Evolutionary conservation across 2,113 vertebrate genomes (phyloP), one percentile per base, ranked within the genome.

Genomic region (Grallaria varia): DNA sequence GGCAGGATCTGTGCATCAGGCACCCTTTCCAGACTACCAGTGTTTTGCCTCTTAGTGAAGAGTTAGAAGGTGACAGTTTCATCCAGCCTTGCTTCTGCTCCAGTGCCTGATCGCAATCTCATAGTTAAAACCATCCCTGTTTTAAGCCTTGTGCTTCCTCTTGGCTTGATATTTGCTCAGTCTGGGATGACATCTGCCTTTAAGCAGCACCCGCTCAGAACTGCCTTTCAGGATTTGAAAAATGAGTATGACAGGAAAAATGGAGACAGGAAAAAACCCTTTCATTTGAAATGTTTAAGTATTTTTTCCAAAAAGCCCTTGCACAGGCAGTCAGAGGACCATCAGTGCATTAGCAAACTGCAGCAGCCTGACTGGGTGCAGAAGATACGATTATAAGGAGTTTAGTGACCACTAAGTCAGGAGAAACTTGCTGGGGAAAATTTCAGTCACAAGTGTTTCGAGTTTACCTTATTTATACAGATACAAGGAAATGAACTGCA

Each of bases 171-270:
- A 59, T 21, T 66, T 90, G 52, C 77, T 93, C 91, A 91, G 89
- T 94, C 95, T 97, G 95, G 87, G 74, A 42, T 82, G 86, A 91
- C 89, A 94, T 84, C 94, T 95, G 93, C 93, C 95, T 95, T 92
- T 89, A 79, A 95, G 81, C 12, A 9, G 80, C 73, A 67, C 56
- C 21, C 49, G 92, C 58, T 52, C 55, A 74, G 80, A 89, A 37
- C 88, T 95, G 93, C 91, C 45, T 96, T 93, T 90, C 64, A 66
- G 86, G 31, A 39, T 94, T 56, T 83, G 53, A 82, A 92, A 94
- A 93, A 85, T 14, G n/a, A 73, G 20, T 35, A 45, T 86, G 88
- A 80, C 67, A 84, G 52, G 33, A 89, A 76, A 69, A 94, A 37
- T 69, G 4, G 4, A 64, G 66, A 42, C 60, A 55, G 24, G 22